phyloP scores from a whole-genome alignment of 1,140 invertebrate genomes.

The Tribolium madens region DNA sequence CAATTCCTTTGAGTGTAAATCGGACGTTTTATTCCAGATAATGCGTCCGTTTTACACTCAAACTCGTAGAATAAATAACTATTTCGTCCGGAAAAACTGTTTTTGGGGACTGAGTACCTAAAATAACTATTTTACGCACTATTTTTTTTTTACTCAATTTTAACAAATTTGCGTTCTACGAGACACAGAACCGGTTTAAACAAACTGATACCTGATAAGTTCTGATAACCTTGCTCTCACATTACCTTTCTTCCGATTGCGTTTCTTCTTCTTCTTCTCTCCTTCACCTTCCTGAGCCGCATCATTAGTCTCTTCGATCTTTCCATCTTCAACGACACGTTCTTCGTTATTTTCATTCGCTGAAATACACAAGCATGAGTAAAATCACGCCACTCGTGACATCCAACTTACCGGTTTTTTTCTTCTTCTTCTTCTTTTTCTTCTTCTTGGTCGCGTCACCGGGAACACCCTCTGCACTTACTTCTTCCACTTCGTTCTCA shows the following conservation, averaged over 20 bases:
- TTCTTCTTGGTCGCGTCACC: slow-evolving; percentile 73
- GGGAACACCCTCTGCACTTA: slow-evolving; percentile 62
- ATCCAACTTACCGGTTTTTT: slow-evolving; percentile 61
- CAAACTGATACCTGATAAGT: no score
- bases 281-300: not conserved
- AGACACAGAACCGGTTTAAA: no score
- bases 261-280: slow-evolving; percentile 73
- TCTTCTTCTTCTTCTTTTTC: slow-evolving; percentile 73
- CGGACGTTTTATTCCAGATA: no score
- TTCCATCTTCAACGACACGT: slow-evolving; percentile 63
- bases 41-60: no score
- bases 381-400: not conserved
- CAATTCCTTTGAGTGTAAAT: no score
- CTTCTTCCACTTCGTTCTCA: slow-evolving; percentile 61
- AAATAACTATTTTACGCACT: no score
- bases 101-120: no score
- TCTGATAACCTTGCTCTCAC: no score
- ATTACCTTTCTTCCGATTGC: slow-evolving; percentile 67
- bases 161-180: no score
- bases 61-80: no score
- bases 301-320: slow-evolving; percentile 65
- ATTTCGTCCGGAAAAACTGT: no score
- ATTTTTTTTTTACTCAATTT: no score
- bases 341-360: slow-evolving; percentile 56
- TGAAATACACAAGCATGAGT: slow-evolving; percentile 20